These are phyloP conservation scores for Syngnathus scovelli DNA, from an alignment of 2,113 vertebrate genomes.

Conservation along the genomic window DNA sequence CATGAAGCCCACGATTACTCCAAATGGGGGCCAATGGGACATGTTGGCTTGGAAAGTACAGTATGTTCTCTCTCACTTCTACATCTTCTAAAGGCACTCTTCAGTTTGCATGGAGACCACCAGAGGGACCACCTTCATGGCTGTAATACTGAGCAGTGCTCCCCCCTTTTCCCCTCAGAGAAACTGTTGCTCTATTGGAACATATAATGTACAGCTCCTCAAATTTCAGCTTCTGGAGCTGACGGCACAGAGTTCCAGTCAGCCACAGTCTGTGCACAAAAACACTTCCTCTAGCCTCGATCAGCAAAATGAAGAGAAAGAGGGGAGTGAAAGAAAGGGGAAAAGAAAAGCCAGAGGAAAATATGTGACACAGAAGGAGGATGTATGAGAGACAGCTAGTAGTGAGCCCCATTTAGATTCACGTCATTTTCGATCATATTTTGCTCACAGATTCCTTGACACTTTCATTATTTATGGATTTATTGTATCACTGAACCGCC, in stretches of 20 bases:
- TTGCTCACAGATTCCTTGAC: background rate
- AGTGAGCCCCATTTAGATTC: background rate
- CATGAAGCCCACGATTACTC: no score
- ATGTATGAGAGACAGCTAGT: background rate
- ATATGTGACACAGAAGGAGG: constrained; percentile 6
- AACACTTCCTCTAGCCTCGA: constrained; percentile 62
- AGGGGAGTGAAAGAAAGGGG: background rate
- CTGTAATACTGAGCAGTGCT: constrained; percentile 13
- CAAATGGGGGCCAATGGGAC: no score
- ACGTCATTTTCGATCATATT: constrained; percentile 4
- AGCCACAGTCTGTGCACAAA: constrained; percentile 64
- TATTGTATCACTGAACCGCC: constrained; percentile 19
- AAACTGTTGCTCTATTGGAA: constrained; percentile 73
- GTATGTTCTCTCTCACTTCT: no score
- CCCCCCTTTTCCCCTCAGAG: constrained; percentile 58
- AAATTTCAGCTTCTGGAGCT: constrained; percentile 58
- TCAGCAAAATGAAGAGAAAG: constrained; percentile 39
- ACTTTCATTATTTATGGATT: constrained; percentile 26
- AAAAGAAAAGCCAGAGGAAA: background rate
- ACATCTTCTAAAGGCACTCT: background rate
- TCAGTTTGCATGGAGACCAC: constrained; percentile 3
- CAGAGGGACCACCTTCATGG: constrained; percentile 14
- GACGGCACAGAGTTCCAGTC: constrained; percentile 55
- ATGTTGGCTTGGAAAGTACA: no score
- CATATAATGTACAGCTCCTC: constrained; percentile 68